A percentile compares a stretch with the other conserved stretches of the same genome.
These are phyloP conservation scores for Limnephilus auricula DNA, from an alignment of 2,888 invertebrate species.

Conservation along the genomic window DNA sequence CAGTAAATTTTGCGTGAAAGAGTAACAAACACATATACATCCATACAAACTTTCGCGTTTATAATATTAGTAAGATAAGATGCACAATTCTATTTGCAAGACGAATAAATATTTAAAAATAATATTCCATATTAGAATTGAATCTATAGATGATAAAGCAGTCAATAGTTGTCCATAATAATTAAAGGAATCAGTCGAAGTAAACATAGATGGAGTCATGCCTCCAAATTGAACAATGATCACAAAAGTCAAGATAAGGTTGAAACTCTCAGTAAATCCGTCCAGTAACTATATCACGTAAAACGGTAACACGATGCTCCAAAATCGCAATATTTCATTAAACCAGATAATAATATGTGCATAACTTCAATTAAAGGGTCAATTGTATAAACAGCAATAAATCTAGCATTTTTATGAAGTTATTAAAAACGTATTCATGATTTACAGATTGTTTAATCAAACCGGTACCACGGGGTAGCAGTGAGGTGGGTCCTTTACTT, in stretches of 20 bases:
- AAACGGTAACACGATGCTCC: background rate
- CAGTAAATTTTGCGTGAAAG: too few relatives aligned
- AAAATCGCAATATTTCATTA: background rate
- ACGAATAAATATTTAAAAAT: too few relatives aligned
- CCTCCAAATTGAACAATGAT: too few relatives aligned
- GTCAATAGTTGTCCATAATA: background rate
- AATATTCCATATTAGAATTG: background rate
- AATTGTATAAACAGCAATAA: background rate
- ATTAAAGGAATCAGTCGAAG: too few relatives aligned
- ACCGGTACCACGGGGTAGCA: background rate
- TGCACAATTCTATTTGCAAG: background rate
- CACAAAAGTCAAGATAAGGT: background rate
- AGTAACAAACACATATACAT: too few relatives aligned
- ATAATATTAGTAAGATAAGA: too few relatives aligned
- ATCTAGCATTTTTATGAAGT: background rate
- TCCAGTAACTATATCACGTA: background rate
- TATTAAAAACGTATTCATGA: background rate
- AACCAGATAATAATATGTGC: background rate
- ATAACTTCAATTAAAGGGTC: background rate
- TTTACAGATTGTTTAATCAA: background rate
- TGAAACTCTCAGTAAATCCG: background rate
- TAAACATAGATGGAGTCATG: background rate
- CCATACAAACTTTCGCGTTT: too few relatives aligned
- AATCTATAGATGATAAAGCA: background rate
- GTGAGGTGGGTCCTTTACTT: background rate